Evolutionary conservation across 2,113 vertebrate genomes (phyloP).

Genomic region (Aspiorhynchus laticeps): DNA sequence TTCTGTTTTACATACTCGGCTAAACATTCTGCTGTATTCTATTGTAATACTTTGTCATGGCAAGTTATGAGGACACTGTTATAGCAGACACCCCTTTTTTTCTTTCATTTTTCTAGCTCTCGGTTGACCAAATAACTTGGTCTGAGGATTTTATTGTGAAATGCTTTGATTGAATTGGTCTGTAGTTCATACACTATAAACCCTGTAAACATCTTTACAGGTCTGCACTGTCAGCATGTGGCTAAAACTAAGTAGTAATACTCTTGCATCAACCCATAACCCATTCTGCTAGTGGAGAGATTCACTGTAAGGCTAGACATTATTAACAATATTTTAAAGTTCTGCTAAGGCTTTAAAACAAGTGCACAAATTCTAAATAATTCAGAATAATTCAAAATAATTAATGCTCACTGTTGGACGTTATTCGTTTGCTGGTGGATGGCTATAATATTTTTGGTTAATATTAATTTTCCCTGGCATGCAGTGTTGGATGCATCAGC

Average conservation of each 20-base stretch:
- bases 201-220: constrained; percentile 37
- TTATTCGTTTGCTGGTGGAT: neutral
- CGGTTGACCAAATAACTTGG: constrained; percentile 42
- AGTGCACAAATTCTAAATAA: neutral
- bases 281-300: constrained; percentile 1
- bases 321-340: constrained; percentile 9
- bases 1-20: neutral
- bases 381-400: neutral
- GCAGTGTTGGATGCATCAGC: neutral
- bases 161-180: constrained; percentile 48
- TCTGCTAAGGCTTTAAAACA: neutral
- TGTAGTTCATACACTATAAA: constrained; percentile 36
- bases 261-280: constrained; percentile 22
- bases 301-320: neutral
- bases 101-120: constrained; percentile 32
- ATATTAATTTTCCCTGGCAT: neutral
- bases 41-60: constrained; percentile 18
- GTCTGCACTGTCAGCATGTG: constrained; percentile 36
- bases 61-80: constrained; percentile 11
- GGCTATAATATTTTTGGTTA: neutral
- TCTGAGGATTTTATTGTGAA: constrained; percentile 41
- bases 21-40: neutral
- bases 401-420: neutral
- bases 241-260: constrained; percentile 28
- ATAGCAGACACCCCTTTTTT: constrained; percentile 27